Conservation (phyloP, 1,140 invertebrate genomes). For the Halyomorpha halys region DNA sequence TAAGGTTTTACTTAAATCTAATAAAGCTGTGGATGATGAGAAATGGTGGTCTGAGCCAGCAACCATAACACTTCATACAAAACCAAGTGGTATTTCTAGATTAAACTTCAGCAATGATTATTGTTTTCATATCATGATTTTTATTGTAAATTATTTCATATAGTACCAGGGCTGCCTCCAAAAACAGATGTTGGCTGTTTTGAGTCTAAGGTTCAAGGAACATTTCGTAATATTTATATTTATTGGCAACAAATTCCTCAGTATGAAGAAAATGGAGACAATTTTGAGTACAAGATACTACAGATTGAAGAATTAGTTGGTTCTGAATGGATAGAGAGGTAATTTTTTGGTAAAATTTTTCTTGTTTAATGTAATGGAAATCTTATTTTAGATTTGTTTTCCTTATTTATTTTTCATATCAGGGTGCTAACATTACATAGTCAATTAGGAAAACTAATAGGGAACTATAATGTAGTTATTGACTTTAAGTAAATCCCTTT, state of each 20-base stretch:
- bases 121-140: constrained; percentile 3
- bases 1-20: constrained; percentile 48
- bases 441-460: no score
- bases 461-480: no score
- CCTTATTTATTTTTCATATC: background rate
- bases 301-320: constrained; percentile 36
- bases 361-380: no score
- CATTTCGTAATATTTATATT: constrained; percentile 45
- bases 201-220: constrained; percentile 40
- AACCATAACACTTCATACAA: constrained; percentile 45
- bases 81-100: constrained; percentile 39
- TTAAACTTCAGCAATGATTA: background rate
- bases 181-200: constrained; percentile 53
- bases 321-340: constrained; percentile 8
- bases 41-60: constrained; percentile 58
- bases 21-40: constrained; percentile 40
- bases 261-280: constrained; percentile 47
- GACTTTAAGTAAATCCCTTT: no score
- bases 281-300: constrained; percentile 40
- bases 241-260: constrained; percentile 57
- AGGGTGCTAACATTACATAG: no score
- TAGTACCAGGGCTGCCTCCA: constrained; percentile 46
- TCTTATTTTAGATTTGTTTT: no score
- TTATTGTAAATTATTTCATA: constrained; percentile 29
- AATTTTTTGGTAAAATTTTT: no score